phyloP scores from a whole-genome alignment of 2,113 vertebrate species.

The Chloropsis cyanopogon region DNA sequence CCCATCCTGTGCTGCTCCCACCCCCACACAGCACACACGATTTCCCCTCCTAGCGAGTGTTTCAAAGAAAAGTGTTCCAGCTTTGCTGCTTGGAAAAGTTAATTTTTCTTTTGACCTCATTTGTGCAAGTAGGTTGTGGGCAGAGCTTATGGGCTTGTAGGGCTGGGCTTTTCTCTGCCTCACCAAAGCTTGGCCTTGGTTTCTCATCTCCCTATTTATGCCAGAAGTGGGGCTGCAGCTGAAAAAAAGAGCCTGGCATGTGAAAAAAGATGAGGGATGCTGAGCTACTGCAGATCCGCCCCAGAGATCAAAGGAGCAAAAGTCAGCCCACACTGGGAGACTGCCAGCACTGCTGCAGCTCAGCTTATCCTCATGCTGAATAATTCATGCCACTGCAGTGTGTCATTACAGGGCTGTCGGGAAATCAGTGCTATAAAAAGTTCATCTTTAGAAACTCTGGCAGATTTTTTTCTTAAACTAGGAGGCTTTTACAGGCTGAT shows the following conservation, averaged over 20 bases:
- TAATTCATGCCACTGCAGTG: background rate
- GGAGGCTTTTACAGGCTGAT: background rate
- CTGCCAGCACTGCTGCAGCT: background rate
- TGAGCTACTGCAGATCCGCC: background rate
- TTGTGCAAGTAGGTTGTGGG: background rate
- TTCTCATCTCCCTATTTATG: background rate
- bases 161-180: background rate
- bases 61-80: background rate
- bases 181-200: background rate
- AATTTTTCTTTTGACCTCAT: background rate
- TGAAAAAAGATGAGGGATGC: background rate
- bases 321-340: background rate
- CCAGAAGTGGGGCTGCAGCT: background rate
- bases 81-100: background rate
- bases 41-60: background rate
- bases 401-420: background rate
- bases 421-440: background rate
- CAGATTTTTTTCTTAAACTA: background rate
- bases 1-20: background rate
- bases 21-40: accelerated
- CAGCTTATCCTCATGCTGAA: background rate
- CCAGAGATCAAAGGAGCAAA: background rate
- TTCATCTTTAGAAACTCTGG: background rate
- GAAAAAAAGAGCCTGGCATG: background rate
- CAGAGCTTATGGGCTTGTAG: background rate